phyloP scores from a whole-genome alignment of 2,888 invertebrate genomes.

The Cheiracanthium punctorium region DNA sequence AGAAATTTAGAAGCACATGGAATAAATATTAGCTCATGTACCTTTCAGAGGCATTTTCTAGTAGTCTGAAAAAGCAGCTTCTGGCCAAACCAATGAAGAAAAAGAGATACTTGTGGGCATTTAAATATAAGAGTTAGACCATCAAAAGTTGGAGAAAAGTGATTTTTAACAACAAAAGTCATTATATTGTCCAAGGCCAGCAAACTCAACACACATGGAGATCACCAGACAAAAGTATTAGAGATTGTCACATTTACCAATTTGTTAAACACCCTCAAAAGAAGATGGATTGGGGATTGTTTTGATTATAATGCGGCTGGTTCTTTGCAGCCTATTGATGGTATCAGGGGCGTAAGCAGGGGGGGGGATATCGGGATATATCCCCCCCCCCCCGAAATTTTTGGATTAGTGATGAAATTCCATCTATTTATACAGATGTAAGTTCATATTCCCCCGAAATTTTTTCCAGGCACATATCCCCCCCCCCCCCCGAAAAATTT shows the following conservation, averaged over 20 bases:
- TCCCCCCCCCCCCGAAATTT: too few relatives aligned
- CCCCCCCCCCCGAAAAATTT: too few relatives aligned
- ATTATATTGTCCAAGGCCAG: slow-evolving; percentile 7
- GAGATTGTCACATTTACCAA: slow-evolving; percentile 18
- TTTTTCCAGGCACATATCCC: too few relatives aligned
- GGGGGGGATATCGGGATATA: too few relatives aligned
- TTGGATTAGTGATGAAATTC: too few relatives aligned
- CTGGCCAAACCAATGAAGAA: slow-evolving; percentile 6
- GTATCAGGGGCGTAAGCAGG: too few relatives aligned
- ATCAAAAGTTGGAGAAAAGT: background rate
- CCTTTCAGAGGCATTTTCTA: slow-evolving; percentile 5
- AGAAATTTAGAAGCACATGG: slow-evolving; percentile 10
- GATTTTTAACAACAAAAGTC: background rate
- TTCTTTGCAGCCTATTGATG: background rate
- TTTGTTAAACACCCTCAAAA: background rate
- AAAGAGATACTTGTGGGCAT: slow-evolving; percentile 4
- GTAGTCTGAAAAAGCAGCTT: background rate
- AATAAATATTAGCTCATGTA: slow-evolving; percentile 20
- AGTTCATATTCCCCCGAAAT: too few relatives aligned
- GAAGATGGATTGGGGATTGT: slow-evolving; percentile 6
- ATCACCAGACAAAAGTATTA: background rate
- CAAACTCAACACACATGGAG: background rate
- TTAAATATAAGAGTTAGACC: slow-evolving; percentile 2
- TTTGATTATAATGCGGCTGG: background rate
- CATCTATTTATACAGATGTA: too few relatives aligned